A percentile compares a stretch with the other conserved stretches of the same genome.
Conservation (phyloP, 1,140 invertebrate genomes). For the Arion vulgaris region DNA sequence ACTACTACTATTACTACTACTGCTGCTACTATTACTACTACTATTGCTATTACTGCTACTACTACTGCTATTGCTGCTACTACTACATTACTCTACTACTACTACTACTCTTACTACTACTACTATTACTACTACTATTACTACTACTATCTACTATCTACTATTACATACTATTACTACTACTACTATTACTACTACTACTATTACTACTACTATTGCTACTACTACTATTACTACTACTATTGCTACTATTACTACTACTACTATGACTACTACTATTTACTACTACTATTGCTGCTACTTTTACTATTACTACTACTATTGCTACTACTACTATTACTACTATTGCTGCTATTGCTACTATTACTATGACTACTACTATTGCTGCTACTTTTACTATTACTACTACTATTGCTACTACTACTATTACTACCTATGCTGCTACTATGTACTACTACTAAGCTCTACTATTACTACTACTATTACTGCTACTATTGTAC, state of each 20-base stretch:
- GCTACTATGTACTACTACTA: not conserved
- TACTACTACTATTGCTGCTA: not conserved
- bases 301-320: not conserved
- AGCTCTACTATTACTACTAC: not conserved
- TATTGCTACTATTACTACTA: not conserved
- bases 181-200: not conserved
- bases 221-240: not conserved
- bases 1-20: not conserved
- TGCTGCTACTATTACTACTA: not conserved
- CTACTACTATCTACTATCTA: no score
- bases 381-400: not conserved
- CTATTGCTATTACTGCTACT: not conserved
- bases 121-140: not conserved
- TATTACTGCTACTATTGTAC: not conserved
- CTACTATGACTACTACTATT: not conserved
- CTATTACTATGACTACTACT: not conserved
- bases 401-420: not conserved
- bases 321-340: not conserved
- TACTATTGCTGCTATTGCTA: not conserved
- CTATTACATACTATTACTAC: not conserved
- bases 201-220: not conserved
- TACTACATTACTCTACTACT: slow-evolving; percentile 1
- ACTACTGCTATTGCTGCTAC: not conserved
- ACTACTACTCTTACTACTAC: not conserved
- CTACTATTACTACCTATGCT: not conserved